These are phyloP conservation scores for Tortricodes alternella DNA, from an alignment of 2,888 invertebrate species.

Conservation along the genomic window DNA sequence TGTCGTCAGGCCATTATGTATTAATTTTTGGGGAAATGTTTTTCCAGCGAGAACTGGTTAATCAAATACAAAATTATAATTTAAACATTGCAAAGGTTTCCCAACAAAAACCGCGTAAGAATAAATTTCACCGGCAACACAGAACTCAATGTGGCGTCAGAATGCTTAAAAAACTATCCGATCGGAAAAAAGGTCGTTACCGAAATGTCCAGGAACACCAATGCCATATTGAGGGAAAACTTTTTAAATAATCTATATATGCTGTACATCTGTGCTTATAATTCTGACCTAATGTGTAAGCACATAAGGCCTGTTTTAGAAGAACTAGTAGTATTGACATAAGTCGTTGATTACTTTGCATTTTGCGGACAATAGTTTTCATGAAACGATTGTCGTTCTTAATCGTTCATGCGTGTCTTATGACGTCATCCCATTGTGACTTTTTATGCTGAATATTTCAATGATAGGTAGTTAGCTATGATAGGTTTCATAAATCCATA, in stretches of 20 bases:
- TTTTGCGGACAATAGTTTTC: not conserved
- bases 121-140: conserved; percentile 25
- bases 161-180: conserved; percentile 34
- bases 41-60: too few relatives aligned
- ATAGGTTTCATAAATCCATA: too few relatives aligned
- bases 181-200: conserved; percentile 33
- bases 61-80: too few relatives aligned
- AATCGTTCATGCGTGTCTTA: conserved; percentile 1
- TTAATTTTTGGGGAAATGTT: too few relatives aligned
- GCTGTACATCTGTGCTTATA: too few relatives aligned
- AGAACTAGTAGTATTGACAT: too few relatives aligned
- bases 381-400: conserved; percentile 2
- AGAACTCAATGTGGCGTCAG: conserved; percentile 22
- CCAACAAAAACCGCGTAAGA: conserved; percentile 28
- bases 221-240: conserved; percentile 12
- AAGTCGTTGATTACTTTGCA: too few relatives aligned
- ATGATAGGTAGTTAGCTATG: conserved; percentile 1
- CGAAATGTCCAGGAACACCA: not conserved
- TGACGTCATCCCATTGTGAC: conserved; percentile 11
- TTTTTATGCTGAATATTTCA: conserved; percentile 17
- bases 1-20: too few relatives aligned
- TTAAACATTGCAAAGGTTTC: conserved; percentile 1
- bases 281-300: too few relatives aligned
- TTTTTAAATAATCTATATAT: conserved; percentile 14
- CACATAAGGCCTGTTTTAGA: too few relatives aligned